Evolutionary conservation across 1,140 invertebrate species (phyloP).

Genomic region (Cherax quadricarinatus): DNA sequence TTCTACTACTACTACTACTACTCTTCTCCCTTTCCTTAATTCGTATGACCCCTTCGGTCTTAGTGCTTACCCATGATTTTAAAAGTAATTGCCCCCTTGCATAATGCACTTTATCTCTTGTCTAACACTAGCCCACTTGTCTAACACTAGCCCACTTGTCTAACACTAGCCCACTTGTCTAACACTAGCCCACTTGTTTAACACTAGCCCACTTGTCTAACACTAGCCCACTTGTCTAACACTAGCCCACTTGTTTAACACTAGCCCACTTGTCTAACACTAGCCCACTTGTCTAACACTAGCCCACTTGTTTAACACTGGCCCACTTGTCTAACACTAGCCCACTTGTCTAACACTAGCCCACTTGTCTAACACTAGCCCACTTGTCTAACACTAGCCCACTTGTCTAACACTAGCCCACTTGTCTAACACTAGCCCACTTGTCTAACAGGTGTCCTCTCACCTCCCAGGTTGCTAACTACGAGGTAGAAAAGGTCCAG

Average conservation of each 20-base stretch:
- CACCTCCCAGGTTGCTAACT: conserved; percentile 15
- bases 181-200: background rate
- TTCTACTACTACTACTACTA: too few species aligned
- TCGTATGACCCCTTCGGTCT: too few species aligned
- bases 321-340: background rate
- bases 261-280: background rate
- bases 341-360: background rate
- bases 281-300: background rate
- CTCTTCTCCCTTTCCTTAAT: too few species aligned
- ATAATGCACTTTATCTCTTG: too few species aligned
- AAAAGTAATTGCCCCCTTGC: too few species aligned
- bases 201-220: background rate
- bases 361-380: too few species aligned
- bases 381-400: background rate
- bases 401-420: background rate
- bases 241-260: too few species aligned
- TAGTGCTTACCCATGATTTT: too few species aligned
- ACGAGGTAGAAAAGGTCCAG: conserved; percentile 39
- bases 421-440: background rate
- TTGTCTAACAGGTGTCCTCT: background rate
- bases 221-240: background rate
- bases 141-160: background rate
- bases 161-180: background rate
- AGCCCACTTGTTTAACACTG: too few species aligned
- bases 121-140: too few species aligned